Base-by-base conservation (phyloP, 2,888 invertebrate species). In the Galeruca laticollis region DNA sequence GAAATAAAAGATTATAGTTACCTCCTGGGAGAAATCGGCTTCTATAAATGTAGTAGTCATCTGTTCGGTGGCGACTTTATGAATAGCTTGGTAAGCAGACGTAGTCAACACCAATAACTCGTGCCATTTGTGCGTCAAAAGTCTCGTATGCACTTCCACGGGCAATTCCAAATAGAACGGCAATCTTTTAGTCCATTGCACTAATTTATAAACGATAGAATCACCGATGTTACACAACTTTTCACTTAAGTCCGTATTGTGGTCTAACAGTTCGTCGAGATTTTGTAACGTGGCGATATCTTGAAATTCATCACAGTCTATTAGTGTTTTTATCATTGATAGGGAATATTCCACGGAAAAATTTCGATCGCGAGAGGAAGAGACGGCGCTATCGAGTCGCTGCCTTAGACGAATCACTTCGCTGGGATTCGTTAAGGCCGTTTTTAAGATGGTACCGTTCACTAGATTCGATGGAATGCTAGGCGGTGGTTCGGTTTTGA, bases 61-160 rank as follows among this genome's bases (percentile, higher is more conserved):
- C 66, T 75, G 77, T 51, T 77, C 80, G 37, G 79, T 77, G 43
- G 72, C 76, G 13, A 67, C 69, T 83, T 85, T 82, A 82, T 96
- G 94, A 86, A 97, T 93, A 76, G 97, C 96, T 84, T 96, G 96
- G 85, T 96, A 97, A 63, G 97, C 96, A 69, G 96, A 96, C 71
- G 97, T 97, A 74, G 96, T 97, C 80, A 97, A 89, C 80, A 97
- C 96, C 82, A 97, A 90, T 81, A 97, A 92, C 88, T 97, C 97
- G 86, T 98, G 98, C 99, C 99, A 99, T 87, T 98, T 97, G 87
- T 97, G 96, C 83, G 98, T 98, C 82, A 99, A 88, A 79, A 99
- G 89, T 87, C 96, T 93, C 75, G 98, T 98, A 86, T 97, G 97
- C 73, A 96, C 94, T 87, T 97, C 96, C 82, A 98, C 95, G 63